Conservation (phyloP, 2,888 invertebrate species). For the Nymphalis urticae region DNA sequence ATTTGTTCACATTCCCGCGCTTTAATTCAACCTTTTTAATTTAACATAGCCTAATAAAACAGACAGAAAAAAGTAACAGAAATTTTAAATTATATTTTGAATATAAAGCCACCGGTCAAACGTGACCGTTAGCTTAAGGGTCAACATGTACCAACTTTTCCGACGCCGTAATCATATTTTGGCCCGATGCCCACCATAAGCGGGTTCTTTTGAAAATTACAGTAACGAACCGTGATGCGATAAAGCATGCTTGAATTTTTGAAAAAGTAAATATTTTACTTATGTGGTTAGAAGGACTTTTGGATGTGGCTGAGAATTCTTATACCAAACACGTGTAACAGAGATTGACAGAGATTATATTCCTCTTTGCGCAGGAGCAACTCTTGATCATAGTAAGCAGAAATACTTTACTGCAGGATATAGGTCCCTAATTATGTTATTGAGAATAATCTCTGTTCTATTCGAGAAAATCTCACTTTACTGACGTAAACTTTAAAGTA, state of each 20-base stretch:
- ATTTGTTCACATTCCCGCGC: conserved; percentile 1
- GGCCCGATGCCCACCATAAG: conserved; percentile 55
- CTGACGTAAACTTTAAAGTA: too few relatives aligned
- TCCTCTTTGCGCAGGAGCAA: too few relatives aligned
- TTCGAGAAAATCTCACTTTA: too few relatives aligned
- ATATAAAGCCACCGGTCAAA: conserved; percentile 2
- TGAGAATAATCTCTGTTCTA: too few relatives aligned
- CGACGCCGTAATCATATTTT: conserved; percentile 54
- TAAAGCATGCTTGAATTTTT: conserved; percentile 12
- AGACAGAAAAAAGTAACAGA: conserved; percentile 5
- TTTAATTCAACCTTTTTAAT: neutral
- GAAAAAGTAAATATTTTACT: too few relatives aligned
- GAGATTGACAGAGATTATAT: too few relatives aligned
- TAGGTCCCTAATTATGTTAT: too few relatives aligned
- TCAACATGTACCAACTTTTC: conserved; percentile 10
- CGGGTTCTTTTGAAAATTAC: conserved; percentile 48
- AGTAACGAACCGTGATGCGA: conserved; percentile 26
- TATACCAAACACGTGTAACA: too few relatives aligned
- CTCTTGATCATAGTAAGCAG: too few relatives aligned
- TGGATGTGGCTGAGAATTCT: too few relatives aligned
- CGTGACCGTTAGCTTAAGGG: conserved; percentile 4
- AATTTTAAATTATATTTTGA: conserved; percentile 5
- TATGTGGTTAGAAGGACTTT: neutral
- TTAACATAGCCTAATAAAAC: conserved; percentile 9
- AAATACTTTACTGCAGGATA: too few relatives aligned